Base-by-base conservation (phyloP, 2,113 vertebrate genomes). In the Tricholaema leucomelas region DNA sequence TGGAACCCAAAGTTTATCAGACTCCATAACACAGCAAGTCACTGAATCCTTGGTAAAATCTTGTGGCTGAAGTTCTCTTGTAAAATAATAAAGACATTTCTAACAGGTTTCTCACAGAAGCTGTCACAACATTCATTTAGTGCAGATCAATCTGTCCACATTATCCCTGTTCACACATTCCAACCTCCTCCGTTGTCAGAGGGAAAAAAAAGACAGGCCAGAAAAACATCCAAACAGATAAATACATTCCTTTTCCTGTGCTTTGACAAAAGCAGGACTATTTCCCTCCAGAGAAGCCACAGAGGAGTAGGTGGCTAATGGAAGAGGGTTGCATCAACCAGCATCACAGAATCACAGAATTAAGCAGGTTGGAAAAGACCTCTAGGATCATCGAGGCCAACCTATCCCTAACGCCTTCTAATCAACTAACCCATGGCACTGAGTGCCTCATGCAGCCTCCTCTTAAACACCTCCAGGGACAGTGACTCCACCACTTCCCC, bases 211-310 rank as follows among this genome's bases (percentile, higher is more conserved):
- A 21, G 55, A 72, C 50, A 73, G 19, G 20, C 44, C 55, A 90
- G 66, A 81, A 91, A 89, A 90, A 50, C 35, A 76, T 40, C 52
- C 56, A 96, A 93, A 84, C 83, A 90, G 91, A 95, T 50, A 94
- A 92, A 94, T 89, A 85, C 89, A 92, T 79, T 31, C 52, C 14
- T 87, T 78, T 87, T 81, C 92, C 63, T 73, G 54, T 72, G 70
- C 59, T 90, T 80, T 94, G 80, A 90, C 65, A 81, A 90, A 88
- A 93, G 58, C 61, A 64, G 73, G 86, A 75, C 44, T n/a, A 63
- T 88, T 94, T 85, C 78, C 70, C 94, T 50, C 44, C 63, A 76
- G 40, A 73, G 66, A 84, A 84, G 67, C 59, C 42, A 2, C 63
- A 86, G 78, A 90, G 59, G 90, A 90, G 66, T 81, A 87, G 63